Base-by-base conservation (phyloP, 2,888 invertebrate genomes). In the Osmoderma eremita region DNA sequence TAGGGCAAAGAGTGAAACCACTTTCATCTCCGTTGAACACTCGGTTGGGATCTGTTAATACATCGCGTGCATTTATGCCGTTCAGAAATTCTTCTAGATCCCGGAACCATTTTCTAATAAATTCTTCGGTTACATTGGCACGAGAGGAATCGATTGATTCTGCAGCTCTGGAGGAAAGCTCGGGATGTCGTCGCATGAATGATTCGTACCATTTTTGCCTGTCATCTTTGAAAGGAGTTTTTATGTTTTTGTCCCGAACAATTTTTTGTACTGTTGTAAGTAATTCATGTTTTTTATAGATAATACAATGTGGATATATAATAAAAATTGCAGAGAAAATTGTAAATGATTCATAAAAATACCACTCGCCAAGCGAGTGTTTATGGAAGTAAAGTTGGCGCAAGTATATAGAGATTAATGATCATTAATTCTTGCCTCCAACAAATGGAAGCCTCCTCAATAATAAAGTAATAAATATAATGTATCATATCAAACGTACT, bases 101-200 rank as follows among this genome's bases (percentile, higher is more conserved):
- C 65, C 13, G 30, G 73, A 77, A 78, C 78, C 77, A 78, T 17
- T 67, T 22, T 67, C 74, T 68, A 17, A 78, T 73, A 3, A 69
- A 63, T 53, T 75, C 54, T 73, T 77, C 71, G 58, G 73, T 73
- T n/a, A 75, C 73, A 67, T 58, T 62, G 12, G 74, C 75, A 66
- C 74, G 63, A 22, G 73, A 74, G 71, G 71, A 73, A 8, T 65
- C 70, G 17, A 71, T 68, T 30, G 30, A 30, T 30, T 30, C 30
- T 30, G 30, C 3, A 2, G 6, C 6, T 30, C 30, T 30, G 2
- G 2, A 30, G 6, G 30, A 30, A 2, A 30, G 6, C 2, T 4
- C 6, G 6, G 30, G 30, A 30, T 30, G 2, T 30, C 30, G 2
- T 30, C 6, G 2, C 30, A 30, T 2, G 6, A 30, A 30, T 1